These are phyloP conservation scores for Endomychus coccineus DNA, from an alignment of 2,888 invertebrate species.

Conservation along the genomic window DNA sequence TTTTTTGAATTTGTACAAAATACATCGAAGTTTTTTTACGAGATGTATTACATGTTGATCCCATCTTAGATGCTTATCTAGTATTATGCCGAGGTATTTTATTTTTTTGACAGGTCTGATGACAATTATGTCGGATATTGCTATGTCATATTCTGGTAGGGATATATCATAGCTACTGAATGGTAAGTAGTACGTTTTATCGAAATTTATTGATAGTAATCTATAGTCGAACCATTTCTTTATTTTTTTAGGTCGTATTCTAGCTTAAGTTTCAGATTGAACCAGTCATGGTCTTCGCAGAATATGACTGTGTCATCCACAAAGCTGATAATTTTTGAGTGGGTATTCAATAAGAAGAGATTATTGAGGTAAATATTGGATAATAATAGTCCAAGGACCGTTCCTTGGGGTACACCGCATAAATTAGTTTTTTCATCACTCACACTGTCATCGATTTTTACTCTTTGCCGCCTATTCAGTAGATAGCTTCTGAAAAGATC, in stretches of 20 bases:
- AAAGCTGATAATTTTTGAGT: too few species aligned
- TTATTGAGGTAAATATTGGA: too few species aligned
- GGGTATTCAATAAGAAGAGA: too few species aligned
- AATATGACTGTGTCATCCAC: too few species aligned
- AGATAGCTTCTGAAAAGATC: constrained; percentile 14
- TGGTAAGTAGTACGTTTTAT: neutral
- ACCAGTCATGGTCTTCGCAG: too few species aligned
- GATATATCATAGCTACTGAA: too few species aligned
- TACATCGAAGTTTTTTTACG: constrained; percentile 1
- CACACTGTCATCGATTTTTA: constrained; percentile 10
- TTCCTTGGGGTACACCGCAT: constrained; percentile 14
- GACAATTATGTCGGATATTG: neutral
- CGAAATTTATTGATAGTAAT: neutral
- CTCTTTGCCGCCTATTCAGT: constrained; percentile 6
- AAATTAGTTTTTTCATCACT: constrained; percentile 9
- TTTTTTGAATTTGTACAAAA: neutral
- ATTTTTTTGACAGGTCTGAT: neutral
- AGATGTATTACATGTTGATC: constrained; percentile 1
- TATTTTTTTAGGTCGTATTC: too few species aligned
- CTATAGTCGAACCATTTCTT: neutral
- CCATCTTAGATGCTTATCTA: constrained; percentile 2
- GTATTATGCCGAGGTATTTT: constrained; percentile 2
- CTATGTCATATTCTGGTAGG: too few species aligned
- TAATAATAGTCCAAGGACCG: constrained; percentile 9
- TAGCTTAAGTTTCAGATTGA: too few species aligned